Base-by-base conservation (phyloP, 2,113 vertebrate genomes). In the Oryzias javanicus region DNA sequence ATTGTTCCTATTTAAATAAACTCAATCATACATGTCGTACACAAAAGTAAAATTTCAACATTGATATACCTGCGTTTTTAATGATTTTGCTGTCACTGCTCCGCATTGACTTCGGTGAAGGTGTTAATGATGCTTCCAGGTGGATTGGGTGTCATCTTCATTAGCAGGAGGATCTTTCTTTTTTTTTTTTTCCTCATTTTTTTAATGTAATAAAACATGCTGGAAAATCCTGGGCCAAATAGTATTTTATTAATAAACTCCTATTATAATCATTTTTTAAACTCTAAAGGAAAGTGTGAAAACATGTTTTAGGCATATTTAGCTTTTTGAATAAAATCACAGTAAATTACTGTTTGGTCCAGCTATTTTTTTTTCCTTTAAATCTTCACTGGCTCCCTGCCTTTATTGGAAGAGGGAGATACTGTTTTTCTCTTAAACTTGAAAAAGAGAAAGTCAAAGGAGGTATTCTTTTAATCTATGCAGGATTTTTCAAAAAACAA, bases 381-480 rank as follows among this genome's bases (percentile, higher is more conserved):
- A 72, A 66, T 51, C 42, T 67, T 78, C 61, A 82, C 78, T 76
- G 89, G 81, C 90, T 90, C 86, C 87, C 84, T 82, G 78, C 76
- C 65, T 80, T 82, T 82, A 64, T 51, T 69, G 60, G 79, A 67
- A 74, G 82, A 82, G 80, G 91, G 84, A 35, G 74, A 80, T 69
- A 85, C 84, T 88, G 85, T 91, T 78, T 82, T 83, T 79, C 72
- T 83, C 83, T 82, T 79, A 69, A 54, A 75, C 78, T 88, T 80
- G 67, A 65, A 79, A 62, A 70, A 74, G 52, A 64, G 6, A 70
- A 74, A 79, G 79, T 75, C 67, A 68, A 69, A 70, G 60, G 74
- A 76, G 61, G 68, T 80, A 71, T 88, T 86, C 62, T 86, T 90
- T 86, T 77, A 67, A 89, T 85, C 91, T 91, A 91, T 91, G 91